phyloP scores from a whole-genome alignment of 2,888 invertebrate genomes.

The Zygaena filipendulae region DNA sequence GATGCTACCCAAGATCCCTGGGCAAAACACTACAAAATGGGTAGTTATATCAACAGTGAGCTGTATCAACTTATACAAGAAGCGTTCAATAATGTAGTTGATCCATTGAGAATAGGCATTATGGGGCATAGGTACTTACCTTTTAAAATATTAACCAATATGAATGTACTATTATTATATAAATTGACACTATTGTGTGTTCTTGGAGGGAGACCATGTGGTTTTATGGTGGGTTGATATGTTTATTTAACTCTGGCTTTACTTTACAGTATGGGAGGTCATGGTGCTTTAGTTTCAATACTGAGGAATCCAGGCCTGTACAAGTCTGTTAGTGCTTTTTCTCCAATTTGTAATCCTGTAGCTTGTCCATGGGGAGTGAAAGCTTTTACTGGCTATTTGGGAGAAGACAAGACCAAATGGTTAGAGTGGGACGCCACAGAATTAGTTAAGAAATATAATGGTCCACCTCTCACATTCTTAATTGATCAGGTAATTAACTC shows the following conservation, averaged over 20 bases:
- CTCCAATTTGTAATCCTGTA: slow-evolving; percentile 92
- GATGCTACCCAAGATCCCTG: slow-evolving; percentile 93
- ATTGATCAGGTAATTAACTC: slow-evolving; percentile 94
- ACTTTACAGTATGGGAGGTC: slow-evolving; percentile 93
- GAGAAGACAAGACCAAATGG: slow-evolving; percentile 77
- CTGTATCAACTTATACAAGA: slow-evolving; percentile 78
- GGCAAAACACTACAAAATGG: slow-evolving; percentile 95
- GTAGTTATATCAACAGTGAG: slow-evolving; percentile 91
- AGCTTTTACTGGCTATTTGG: slow-evolving; percentile 84
- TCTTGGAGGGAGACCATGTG: too few relatives aligned
- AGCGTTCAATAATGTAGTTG: slow-evolving; percentile 72
- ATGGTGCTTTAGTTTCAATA: slow-evolving; percentile 92
- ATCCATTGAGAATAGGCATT: slow-evolving; percentile 74
- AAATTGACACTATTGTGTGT: too few relatives aligned
- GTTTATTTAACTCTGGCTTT: too few relatives aligned
- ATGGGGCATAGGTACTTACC: slow-evolving; percentile 83
- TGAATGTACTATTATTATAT: too few relatives aligned
- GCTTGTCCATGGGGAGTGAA: slow-evolving; percentile 90
- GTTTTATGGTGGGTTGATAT: too few relatives aligned
- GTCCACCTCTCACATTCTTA: slow-evolving; percentile 84
- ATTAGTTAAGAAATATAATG: slow-evolving; percentile 83
- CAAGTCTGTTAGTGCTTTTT: slow-evolving; percentile 91
- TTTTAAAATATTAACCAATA: too few relatives aligned
- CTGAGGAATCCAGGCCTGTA: slow-evolving; percentile 92
- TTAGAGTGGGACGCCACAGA: slow-evolving; percentile 89